Evolutionary conservation across 2,888 invertebrate genomes (phyloP).

Genomic region (Diachrysia chrysitis): DNA sequence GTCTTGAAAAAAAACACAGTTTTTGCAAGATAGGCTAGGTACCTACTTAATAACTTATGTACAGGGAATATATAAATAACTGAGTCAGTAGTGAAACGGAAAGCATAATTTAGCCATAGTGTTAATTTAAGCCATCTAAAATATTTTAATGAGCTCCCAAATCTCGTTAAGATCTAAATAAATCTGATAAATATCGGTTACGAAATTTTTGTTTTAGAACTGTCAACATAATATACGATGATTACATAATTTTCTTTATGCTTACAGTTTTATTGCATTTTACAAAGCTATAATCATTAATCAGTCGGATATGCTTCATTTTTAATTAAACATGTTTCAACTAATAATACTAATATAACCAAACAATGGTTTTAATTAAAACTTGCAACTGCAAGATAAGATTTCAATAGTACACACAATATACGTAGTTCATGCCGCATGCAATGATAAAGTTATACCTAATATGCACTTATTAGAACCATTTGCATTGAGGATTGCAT

Average conservation of each 20-base stretch:
- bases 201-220: constrained; percentile 26
- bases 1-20: neutral
- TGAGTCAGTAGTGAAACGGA: neutral
- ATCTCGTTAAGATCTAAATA: constrained; percentile 22
- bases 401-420: constrained; percentile 6
- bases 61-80: neutral
- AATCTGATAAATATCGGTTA: constrained; percentile 16
- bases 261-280: constrained; percentile 38
- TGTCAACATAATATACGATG: constrained; percentile 57
- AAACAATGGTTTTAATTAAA: constrained; percentile 48
- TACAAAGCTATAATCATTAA: constrained; percentile 55
- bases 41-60: too few relatives aligned
- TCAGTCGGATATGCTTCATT: constrained; percentile 36
- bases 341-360: constrained; percentile 30
- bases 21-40: neutral
- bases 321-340: constrained; percentile 40
- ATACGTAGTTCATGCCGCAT: constrained; percentile 19
- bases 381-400: constrained; percentile 38
- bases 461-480: constrained; percentile 40
- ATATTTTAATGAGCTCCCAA: constrained; percentile 7
- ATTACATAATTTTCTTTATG: constrained; percentile 46
- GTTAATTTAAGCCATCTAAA: neutral
- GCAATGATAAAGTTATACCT: constrained; percentile 39
- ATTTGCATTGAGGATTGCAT: constrained; percentile 52
- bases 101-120: neutral